Conservation (phyloP, 2,888 invertebrate genomes). For the Dasysyrphus albostriatus region DNA sequence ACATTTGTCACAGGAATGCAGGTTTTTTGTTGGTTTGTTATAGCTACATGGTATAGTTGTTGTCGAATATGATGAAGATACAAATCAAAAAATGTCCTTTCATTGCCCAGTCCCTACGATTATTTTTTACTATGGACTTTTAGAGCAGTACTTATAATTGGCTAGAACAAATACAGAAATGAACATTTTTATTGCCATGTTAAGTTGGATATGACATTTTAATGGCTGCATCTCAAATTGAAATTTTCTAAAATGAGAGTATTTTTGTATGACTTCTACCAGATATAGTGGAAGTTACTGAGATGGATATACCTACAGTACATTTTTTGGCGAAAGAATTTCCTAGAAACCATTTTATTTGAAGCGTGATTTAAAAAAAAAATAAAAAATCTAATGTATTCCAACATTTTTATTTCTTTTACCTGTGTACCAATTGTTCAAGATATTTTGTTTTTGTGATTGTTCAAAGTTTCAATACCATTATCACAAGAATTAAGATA, state of each 20-base stretch:
- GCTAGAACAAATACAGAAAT: background rate
- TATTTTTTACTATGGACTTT: background rate
- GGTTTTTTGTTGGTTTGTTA: background rate
- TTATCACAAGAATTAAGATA: too few species aligned
- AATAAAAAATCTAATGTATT: too few species aligned
- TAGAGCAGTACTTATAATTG: background rate
- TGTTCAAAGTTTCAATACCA: too few species aligned
- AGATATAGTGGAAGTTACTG: background rate
- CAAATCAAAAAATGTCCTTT: background rate
- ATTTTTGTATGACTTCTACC: background rate
- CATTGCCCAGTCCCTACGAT: background rate
- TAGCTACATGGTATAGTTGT: too few species aligned
- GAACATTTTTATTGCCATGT: constrained; percentile 42
- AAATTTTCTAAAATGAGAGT: constrained; percentile 12
- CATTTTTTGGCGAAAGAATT: too few species aligned
- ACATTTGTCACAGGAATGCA: constrained; percentile 52
- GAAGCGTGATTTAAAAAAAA: too few species aligned
- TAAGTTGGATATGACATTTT: constrained; percentile 36
- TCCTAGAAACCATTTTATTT: background rate
- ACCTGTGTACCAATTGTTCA: too few species aligned
- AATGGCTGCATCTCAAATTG: constrained; percentile 33
- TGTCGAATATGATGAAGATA: constrained; percentile 19
- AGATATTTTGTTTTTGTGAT: too few species aligned
- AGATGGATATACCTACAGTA: too few species aligned
- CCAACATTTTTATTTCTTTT: too few species aligned